These are phyloP conservation scores for Sylvia borin DNA, from an alignment of 2,797 vertebrate genomes.

Conservation along the genomic window DNA sequence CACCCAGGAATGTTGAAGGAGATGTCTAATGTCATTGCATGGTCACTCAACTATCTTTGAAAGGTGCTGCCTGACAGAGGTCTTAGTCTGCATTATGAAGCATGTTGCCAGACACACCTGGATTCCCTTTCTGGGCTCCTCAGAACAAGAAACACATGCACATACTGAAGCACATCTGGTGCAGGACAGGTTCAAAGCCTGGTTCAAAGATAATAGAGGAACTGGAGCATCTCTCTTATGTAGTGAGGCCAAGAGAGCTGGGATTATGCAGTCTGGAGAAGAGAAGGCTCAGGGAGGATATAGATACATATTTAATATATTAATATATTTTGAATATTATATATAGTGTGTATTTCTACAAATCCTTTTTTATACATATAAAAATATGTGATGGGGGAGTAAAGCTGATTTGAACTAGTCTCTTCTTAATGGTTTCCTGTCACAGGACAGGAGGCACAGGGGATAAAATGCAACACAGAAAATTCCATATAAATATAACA, in stretches of 20 bases:
- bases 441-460: background rate
- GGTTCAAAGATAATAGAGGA: background rate
- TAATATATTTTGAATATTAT: background rate
- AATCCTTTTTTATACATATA: background rate
- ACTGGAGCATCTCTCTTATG: background rate
- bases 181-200: background rate
- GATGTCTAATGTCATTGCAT: background rate
- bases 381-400: accelerated
- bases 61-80: background rate
- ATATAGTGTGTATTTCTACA: background rate
- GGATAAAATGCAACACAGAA: background rate
- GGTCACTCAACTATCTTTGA: background rate
- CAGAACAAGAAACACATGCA: accelerated
- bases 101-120: background rate
- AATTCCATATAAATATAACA: background rate
- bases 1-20: background rate
- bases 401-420: background rate
- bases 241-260: background rate
- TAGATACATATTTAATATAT: background rate
- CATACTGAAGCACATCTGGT: background rate
- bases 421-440: background rate
- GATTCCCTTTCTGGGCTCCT: background rate
- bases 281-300: background rate
- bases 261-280: background rate
- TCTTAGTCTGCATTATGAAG: background rate